Base-by-base conservation (phyloP, 2,888 invertebrate genomes). In the Perizoma flavofasciatum region DNA sequence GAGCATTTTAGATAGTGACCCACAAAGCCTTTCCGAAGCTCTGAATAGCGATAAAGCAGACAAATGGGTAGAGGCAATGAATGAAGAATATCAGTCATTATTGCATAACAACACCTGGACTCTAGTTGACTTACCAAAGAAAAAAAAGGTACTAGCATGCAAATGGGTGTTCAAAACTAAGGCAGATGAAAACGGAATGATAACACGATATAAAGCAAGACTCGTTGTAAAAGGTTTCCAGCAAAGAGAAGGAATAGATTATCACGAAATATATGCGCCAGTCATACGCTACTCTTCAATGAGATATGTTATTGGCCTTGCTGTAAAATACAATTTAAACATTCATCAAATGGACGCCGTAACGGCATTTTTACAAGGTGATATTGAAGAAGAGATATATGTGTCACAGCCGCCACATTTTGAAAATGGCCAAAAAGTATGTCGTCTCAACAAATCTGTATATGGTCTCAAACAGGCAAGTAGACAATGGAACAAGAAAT, bases 291-390 rank as follows among this genome's bases (percentile, higher is more conserved):
- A 35, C 6, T 35, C 35, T 35, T 35, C 35, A 6, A 5, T 35
- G 5, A 35, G 35, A 47, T 58, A 61, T 43, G 8, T 64, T 5
- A 11, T 64, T 35, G 49, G 52, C 4, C 9, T 64, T 5, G 61
- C 65, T 22, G 56, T 43, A 1, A 56, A 55, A 57, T 61, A 54
- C 39, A 11, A 46, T 1, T 33, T 65, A 2, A 39, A 65, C 32
- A 56, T 63, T 35, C 46, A 59, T 7, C 63, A 63, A 43, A 54
- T 65, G 56, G 57, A 61, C 34, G 54, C 61, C 6, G 34, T 59
- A 0, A 50, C 61, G 7, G 65, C 61, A 22, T 61, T 61, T 47
- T 46, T 65, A 40, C 61, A 62, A 34, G 62, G 59, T 22, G 62
- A 65, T 0, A 40, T 65, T 0, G 52, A 65, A n/a, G 60, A 57